Percentiles rank a stretch among this genome's conserved stretches.
Conservation (phyloP, 2,797 vertebrate genomes). For the Chanos chanos region DNA sequence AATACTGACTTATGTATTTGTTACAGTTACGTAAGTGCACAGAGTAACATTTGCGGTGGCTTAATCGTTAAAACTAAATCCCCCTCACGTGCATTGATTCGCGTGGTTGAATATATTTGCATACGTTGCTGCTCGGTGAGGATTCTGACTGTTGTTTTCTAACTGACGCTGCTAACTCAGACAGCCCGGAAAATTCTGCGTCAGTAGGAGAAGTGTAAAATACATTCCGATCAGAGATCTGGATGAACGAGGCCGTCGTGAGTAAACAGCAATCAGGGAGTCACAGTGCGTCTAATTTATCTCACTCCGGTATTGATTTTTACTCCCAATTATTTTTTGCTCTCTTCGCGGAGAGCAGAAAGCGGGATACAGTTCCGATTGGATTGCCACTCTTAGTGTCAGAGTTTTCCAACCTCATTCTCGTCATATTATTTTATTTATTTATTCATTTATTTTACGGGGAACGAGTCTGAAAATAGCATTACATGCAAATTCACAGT, state of each 20-base stretch:
- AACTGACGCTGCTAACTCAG: slow-evolving; percentile 1
- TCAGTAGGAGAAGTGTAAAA: neutral
- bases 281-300: neutral
- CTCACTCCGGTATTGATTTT: neutral
- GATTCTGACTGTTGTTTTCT: neutral
- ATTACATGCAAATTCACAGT: neutral
- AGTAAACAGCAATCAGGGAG: neutral
- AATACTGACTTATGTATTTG: too few relatives aligned
- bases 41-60: too few relatives aligned
- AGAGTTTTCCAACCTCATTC: too few relatives aligned
- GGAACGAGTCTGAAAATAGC: slow-evolving; percentile 5
- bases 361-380: too few relatives aligned
- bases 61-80: neutral
- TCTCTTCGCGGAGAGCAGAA: neutral
- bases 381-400: too few relatives aligned
- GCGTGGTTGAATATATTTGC: neutral
- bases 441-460: neutral
- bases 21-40: too few relatives aligned
- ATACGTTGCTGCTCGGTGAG: neutral
- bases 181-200: neutral
- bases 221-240: neutral
- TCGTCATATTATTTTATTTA: neutral
- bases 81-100: neutral
- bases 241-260: neutral
- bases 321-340: neutral